These are phyloP conservation scores for Pygmarrhopalites habei DNA, from an alignment of 1,140 invertebrate genomes.

Conservation along the genomic window DNA sequence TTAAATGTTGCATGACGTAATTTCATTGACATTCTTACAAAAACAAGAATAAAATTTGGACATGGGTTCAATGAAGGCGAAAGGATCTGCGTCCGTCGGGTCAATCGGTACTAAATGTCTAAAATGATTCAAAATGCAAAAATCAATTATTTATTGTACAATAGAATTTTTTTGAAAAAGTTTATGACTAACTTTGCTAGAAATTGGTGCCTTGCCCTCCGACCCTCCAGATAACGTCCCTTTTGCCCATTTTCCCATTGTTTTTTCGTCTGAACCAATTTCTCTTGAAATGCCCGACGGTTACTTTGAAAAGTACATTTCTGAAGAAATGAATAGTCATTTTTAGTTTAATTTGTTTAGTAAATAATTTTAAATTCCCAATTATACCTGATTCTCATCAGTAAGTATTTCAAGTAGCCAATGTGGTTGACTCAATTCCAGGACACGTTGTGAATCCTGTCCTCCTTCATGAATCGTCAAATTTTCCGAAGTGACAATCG, in stretches of 20 bases:
- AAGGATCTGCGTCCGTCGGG: not conserved
- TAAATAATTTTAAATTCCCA: not conserved
- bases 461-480: slow-evolving; percentile 4
- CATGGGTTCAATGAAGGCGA: not conserved
- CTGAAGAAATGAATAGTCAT: not conserved
- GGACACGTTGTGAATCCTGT: not conserved
- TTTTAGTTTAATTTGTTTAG: not conserved
- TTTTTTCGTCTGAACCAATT: not conserved
- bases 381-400: not conserved
- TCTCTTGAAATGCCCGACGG: not conserved
- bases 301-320: slow-evolving; percentile 11
- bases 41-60: not conserved
- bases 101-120: not conserved
- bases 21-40: not conserved
- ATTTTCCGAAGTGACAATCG: not conserved
- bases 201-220: not conserved
- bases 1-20: not conserved
- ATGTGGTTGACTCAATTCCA: not conserved
- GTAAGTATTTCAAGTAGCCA: slow-evolving; percentile 18
- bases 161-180: no score
- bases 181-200: no score
- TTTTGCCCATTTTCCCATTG: not conserved
- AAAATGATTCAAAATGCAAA: no score
- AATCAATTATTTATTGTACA: no score
- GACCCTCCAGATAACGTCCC: not conserved